These are phyloP conservation scores for Stenodema calcarata DNA, from an alignment of 2,888 invertebrate genomes.

Conservation along the genomic window DNA sequence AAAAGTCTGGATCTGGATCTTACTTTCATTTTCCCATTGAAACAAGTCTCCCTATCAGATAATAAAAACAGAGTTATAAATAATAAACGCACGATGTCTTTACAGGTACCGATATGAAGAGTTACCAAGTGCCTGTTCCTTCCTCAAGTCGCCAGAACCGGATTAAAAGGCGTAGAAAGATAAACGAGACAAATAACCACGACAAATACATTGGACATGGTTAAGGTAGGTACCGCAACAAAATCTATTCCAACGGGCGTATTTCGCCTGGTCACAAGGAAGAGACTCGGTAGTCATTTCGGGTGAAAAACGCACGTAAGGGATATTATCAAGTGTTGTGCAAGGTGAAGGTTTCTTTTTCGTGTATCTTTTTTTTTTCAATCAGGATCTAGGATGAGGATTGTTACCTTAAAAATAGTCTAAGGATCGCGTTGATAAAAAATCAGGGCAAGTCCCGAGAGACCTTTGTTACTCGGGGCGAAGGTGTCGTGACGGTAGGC, in stretches of 20 bases:
- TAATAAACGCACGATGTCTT: too few species aligned
- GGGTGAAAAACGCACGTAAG: not conserved
- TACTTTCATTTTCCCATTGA: not conserved
- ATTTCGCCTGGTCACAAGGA: not conserved
- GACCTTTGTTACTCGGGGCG: not conserved
- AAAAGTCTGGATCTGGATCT: not conserved
- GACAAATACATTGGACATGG: not conserved
- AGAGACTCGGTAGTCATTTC: not conserved
- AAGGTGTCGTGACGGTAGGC: not conserved
- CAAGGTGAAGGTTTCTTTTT: not conserved
- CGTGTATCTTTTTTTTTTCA: not conserved
- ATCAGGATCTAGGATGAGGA: not conserved
- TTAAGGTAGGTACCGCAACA: not conserved
- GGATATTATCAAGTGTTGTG: not conserved
- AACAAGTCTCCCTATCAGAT: not conserved
- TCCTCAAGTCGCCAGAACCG: too few species aligned
- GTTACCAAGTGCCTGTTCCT: not conserved
- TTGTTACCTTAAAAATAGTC: not conserved
- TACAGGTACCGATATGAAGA: not conserved
- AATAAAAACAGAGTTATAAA: not conserved
- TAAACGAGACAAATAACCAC: not conserved
- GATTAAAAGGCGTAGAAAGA: not conserved
- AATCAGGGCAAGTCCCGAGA: not conserved
- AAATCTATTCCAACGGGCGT: not conserved
- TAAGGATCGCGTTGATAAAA: not conserved